Base-by-base conservation (phyloP, 2,113 vertebrate species). In the Neodontobutis hainanensis region DNA sequence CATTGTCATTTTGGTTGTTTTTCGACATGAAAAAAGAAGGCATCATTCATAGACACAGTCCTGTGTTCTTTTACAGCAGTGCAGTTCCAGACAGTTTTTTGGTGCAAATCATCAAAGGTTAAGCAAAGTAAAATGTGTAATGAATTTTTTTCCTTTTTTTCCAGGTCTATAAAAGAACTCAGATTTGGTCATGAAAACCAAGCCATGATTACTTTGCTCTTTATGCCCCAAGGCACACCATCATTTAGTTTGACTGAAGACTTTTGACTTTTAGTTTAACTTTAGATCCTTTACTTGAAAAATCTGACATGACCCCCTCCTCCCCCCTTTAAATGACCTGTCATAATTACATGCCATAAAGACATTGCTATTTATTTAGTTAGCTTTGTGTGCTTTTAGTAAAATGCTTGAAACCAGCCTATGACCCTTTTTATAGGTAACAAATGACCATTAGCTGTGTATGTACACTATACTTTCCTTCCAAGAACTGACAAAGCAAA, bases 251-350 rank as follows among this genome's bases (percentile, higher is more conserved):
- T 47, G 73, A 69, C 55, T 52, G 50, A 74, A 75, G 42, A 76
- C 63, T 85, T 66, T 71, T 44, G 79, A 48, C 64, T 65, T n/a
- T 66, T 48, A 70, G 34, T 55, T 55, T 32, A 55, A 55, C 36
- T 34, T 55, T 55, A 27, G 19, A 27, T 27, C 19, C 19, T 5
- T 73, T 78, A 87, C 87, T 87, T 87, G 84, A 91, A 88, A 48
- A 56, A 55, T 71, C 82, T 75, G 34, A 49, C 60, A 68, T 65
- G 75, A 49, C 65, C 55, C 55, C 74, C 12, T 63, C 78, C 8
- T 0, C 59, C n/a, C 8, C 34, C 43, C 53, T 19, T 55, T 55
- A 78, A 80, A 78, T 80, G 44, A 78, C 73, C 52, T 56, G 38
- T 16, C 46, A 72, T 75, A 11, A 55, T 70, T 78, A 11, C 73